Evolutionary conservation across 1,140 invertebrate genomes (phyloP), one percentile per base, ranked within the genome.

Genomic region (Schlechtendalia chinensis): DNA sequence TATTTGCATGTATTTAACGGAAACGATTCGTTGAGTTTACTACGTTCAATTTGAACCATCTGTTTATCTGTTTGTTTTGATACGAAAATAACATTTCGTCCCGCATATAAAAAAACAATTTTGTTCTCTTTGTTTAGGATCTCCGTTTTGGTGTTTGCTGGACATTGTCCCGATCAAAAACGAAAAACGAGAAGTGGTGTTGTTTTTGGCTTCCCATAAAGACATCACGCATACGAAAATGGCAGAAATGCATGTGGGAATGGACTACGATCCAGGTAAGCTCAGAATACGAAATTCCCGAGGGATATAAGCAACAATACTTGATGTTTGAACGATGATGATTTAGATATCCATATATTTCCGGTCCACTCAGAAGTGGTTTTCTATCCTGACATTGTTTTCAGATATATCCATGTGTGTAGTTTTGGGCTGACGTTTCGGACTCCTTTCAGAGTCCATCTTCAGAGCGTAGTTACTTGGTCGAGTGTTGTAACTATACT

Each of bases 141-240:
- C 90, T 82, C 92, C 94, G 50, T 98, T 98, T 86, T 96, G 95
- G 93, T 98, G 96, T 87, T 89, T 98, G 82, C 89, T 98, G 87
- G 96, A 98, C 87, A 97, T 98, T 85, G 96, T 98, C 58, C 96
- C 96, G 84, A 98, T 98, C 87, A 98, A 98, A 88, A 98, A 98
- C 89, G 96, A 98, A 86, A 98, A 98, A 86, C 90, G 95, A 82
- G 95, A 98, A 88, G 96, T 98, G 83, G 96, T 98, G 0, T 89
- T 98, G 79, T 98, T 97, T 85, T 89, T 98, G 83, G 96, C 95
- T 67, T 98, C 96, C 1, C 96, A 97, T 89, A 98, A 98, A 88
- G 96, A 98, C 86, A 96, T 98, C 86, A 96, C 95, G 32, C 91
- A 93, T 85, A 94, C 93, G 80, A 96, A 96, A 87, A 93, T 93